These are phyloP conservation scores for Parazoanthus darwini DNA, from an alignment of 92 coral and sea anemone genomes.

Conservation along the genomic window DNA sequence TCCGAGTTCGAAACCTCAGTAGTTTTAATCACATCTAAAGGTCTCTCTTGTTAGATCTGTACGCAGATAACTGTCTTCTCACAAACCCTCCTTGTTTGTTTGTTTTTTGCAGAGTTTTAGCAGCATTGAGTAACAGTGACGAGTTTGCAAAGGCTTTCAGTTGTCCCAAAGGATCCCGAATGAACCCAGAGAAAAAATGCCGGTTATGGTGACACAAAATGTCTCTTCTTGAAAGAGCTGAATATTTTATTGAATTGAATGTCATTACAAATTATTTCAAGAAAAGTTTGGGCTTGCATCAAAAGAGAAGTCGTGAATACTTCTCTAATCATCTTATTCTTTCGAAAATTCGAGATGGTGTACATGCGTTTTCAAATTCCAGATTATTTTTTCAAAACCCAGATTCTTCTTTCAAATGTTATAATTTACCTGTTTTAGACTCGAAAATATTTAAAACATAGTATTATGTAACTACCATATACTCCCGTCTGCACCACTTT, in stretches of 20 bases:
- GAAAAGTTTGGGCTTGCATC: no score
- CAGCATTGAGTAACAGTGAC: slow-evolving; percentile 22
- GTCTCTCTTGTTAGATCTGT: not conserved
- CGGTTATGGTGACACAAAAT: slow-evolving; percentile 17
- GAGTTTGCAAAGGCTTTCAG: slow-evolving; percentile 32
- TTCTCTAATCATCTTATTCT: no score
- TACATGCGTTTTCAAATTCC: not conserved
- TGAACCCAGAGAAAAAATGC: slow-evolving; percentile 36
- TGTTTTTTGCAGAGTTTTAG: slow-evolving; percentile 21
- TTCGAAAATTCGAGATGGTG: not conserved
- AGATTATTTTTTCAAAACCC: not conserved
- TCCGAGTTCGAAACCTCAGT: not conserved
- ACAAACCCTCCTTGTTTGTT: not conserved
- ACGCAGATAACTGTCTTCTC: not conserved
- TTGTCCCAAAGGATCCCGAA: slow-evolving; percentile 23
- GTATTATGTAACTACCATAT: no score
- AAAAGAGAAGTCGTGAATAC: no score
- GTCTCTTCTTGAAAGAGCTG: not conserved
- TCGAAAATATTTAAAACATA: no score
- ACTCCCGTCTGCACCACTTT: not conserved
- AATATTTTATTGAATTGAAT: not conserved
- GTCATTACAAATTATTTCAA: not conserved
- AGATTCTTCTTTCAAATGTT: no score
- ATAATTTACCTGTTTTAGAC: not conserved
- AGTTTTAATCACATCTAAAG: no score